phyloP scores from a whole-genome alignment of 37 sponge, comb jelly and placozoan genomes.

The Bolinopsis microptera region DNA sequence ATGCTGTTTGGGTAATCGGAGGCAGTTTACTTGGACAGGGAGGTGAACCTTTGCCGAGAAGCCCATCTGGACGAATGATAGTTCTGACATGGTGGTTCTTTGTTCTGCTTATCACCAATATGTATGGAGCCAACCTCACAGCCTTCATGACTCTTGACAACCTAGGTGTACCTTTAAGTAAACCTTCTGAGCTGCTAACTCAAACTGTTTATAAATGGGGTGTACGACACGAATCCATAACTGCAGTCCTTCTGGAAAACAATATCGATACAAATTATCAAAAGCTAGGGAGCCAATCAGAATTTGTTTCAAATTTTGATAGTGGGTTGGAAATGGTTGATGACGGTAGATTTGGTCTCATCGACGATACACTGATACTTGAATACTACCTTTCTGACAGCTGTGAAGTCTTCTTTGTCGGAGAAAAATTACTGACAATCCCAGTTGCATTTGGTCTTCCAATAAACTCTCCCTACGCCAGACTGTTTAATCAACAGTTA shows the following conservation, averaged over 20 bases:
- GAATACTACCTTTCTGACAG: slow-evolving; percentile 51
- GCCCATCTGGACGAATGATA: slow-evolving; percentile 32
- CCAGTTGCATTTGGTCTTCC: slow-evolving; percentile 61
- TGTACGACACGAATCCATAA: background rate
- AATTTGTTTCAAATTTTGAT: background rate
- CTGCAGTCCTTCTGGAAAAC: background rate
- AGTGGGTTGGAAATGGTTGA: background rate
- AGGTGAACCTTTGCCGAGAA: slow-evolving; percentile 31
- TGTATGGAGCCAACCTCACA: slow-evolving; percentile 55
- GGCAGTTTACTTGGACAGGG: slow-evolving; percentile 37
- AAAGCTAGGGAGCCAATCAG: background rate
- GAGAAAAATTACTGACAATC: slow-evolving; percentile 46
- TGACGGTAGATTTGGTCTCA: slow-evolving; percentile 15
- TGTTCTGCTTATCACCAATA: slow-evolving; percentile 45
- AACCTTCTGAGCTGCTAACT: background rate
- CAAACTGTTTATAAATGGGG: slow-evolving; percentile 34
- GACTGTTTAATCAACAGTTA: slow-evolving; percentile 18
- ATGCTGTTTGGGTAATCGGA: slow-evolving; percentile 42
- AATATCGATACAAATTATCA: background rate
- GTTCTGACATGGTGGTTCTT: slow-evolving; percentile 62
- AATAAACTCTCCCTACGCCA: slow-evolving; percentile 25
- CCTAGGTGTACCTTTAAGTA: background rate
- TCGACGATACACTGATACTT: slow-evolving; percentile 7
- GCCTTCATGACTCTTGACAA: slow-evolving; percentile 64
- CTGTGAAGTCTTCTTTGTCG: slow-evolving; percentile 37